These are phyloP conservation scores for Phenacoccus solenopsis DNA, from an alignment of 1,140 invertebrate species.

Conservation along the genomic window DNA sequence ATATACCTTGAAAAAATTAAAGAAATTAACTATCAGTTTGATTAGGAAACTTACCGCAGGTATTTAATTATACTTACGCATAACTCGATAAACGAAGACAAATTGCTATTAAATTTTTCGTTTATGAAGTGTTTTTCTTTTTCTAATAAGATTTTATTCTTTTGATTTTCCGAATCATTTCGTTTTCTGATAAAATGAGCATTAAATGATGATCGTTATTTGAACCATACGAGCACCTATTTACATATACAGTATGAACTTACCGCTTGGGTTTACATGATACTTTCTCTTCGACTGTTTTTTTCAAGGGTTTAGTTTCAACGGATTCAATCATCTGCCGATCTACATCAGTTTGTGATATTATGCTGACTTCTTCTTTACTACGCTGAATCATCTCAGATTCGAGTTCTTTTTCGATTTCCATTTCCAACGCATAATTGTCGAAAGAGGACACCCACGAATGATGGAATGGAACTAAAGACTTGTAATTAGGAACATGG, in stretches of 20 bases:
- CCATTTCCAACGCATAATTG: neutral
- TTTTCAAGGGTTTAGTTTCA: no score
- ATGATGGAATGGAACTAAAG: no score
- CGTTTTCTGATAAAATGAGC: neutral
- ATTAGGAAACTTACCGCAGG: neutral
- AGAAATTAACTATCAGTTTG: neutral
- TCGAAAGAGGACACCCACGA: no score
- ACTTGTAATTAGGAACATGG: no score
- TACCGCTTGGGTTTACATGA: neutral
- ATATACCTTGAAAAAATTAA: constrained; percentile 20
- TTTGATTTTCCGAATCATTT: neutral
- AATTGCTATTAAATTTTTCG: constrained; percentile 23
- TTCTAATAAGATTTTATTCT: constrained; percentile 2
- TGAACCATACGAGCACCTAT: no score
- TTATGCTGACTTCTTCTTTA: neutral
- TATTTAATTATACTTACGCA: constrained; percentile 23
- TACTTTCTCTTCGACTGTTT: no score
- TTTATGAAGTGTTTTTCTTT: constrained; percentile 10
- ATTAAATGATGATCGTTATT: no score
- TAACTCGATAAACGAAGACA: constrained; percentile 22
- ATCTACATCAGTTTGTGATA: neutral
- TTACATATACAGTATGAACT: no score
- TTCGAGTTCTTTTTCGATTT: neutral
- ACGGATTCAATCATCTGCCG: neutral
- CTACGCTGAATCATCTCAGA: neutral